phyloP scores from a whole-genome alignment of 2,113 vertebrate species.

The Callipepla squamata region DNA sequence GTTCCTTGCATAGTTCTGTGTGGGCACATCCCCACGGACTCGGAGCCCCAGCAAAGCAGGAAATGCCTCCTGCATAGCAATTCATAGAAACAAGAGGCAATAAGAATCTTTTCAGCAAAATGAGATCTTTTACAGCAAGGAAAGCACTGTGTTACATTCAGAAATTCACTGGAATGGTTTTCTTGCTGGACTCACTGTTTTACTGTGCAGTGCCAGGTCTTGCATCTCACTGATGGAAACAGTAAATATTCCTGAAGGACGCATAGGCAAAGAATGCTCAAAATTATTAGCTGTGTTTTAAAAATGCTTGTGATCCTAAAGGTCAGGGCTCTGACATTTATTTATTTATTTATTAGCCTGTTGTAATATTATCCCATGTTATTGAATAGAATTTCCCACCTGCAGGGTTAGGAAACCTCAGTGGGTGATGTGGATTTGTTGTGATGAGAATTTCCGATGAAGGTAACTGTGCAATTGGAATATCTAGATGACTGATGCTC shows the following conservation, averaged over 20 bases:
- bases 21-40: not conserved
- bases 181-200: not conserved
- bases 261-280: not conserved
- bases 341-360: not conserved
- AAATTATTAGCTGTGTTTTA: not conserved
- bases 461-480: not conserved
- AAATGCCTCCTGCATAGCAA: not conserved
- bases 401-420: constrained; percentile 5
- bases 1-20: not conserved
- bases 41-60: not conserved
- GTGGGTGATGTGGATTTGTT: not conserved
- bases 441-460: not conserved
- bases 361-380: not conserved
- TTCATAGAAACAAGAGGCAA: not conserved
- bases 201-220: not conserved
- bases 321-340: not conserved
- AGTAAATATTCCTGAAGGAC: not conserved
- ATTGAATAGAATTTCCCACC: constrained; percentile 2
- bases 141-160: not conserved
- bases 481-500: not conserved
- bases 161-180: not conserved
- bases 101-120: not conserved
- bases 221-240: not conserved
- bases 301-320: not conserved
- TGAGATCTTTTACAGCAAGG: not conserved